Conservation (phyloP, 1,140 invertebrate species). For the Araneus ventricosus region DNA sequence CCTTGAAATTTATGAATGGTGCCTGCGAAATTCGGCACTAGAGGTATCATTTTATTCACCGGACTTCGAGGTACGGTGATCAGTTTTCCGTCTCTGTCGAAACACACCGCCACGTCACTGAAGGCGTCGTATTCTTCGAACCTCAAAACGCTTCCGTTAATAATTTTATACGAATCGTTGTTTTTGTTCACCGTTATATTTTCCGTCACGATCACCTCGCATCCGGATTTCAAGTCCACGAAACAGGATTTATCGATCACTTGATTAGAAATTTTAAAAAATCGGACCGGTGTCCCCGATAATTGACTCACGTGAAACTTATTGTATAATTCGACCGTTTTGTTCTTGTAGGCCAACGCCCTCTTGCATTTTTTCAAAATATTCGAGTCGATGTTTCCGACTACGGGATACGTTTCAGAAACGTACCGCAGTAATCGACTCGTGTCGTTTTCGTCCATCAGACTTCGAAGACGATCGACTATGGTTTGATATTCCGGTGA, state of each 20-base stretch:
- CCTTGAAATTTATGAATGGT: conserved; percentile 31
- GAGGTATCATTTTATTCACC: neutral
- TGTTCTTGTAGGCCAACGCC: conserved; percentile 9
- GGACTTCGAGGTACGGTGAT: neutral
- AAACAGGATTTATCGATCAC: neutral
- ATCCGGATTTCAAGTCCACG: neutral
- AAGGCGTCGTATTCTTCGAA: conserved; percentile 37
- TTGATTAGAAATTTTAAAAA: neutral
- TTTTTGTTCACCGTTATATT: neutral
- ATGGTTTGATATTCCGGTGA: neutral
- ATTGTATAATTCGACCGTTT: neutral
- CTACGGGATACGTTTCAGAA: neutral
- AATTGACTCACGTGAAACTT: neutral
- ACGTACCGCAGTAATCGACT: neutral
- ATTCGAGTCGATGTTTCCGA: neutral
- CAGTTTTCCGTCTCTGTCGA: neutral
- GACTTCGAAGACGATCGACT: neutral
- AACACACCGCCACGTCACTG: neutral
- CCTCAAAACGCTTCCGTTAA: neutral
- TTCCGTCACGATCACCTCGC: neutral
- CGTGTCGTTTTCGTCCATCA: neutral
- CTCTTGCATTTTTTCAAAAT: neutral
- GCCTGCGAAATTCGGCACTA: neutral
- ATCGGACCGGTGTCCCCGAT: neutral
- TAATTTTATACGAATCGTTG: no score